Conservation (phyloP, 2,113 vertebrate species). For the Megaleporinus macrocephalus region DNA sequence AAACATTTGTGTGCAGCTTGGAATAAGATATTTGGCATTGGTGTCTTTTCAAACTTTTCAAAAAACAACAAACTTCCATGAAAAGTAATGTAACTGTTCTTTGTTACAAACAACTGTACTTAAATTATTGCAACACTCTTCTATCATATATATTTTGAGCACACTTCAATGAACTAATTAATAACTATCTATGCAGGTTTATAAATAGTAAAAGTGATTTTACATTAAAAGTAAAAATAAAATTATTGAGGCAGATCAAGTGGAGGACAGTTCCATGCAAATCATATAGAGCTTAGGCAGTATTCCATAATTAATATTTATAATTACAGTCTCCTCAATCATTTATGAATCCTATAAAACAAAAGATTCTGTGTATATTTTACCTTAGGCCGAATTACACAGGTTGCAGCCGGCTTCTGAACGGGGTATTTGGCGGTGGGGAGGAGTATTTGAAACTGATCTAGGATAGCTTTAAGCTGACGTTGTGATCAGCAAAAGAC, state of each 20-base stretch:
- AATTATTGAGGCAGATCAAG: not conserved
- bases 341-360: not conserved
- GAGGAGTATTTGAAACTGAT: slow-evolving; percentile 73
- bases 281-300: not conserved
- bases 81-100: not conserved
- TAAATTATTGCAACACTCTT: too few relatives aligned
- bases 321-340: not conserved
- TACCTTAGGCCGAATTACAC: slow-evolving; percentile 49
- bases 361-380: slow-evolving; percentile 41
- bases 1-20: not conserved
- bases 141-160: too few relatives aligned
- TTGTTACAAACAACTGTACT: too few relatives aligned
- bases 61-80: not conserved
- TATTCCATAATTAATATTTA: not conserved
- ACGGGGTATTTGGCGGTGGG: slow-evolving; percentile 58
- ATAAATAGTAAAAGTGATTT: not conserved
- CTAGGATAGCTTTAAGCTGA: slow-evolving; percentile 73
- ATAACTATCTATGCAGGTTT: too few relatives aligned
- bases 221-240: not conserved
- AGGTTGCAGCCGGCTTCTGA: slow-evolving; percentile 45
- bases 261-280: not conserved
- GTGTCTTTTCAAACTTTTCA: not conserved
- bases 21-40: not conserved
- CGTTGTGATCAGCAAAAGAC: slow-evolving; percentile 68
- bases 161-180: too few relatives aligned